phyloP scores from a whole-genome alignment of 2,113 vertebrate species.

The Ciconia boyciana region DNA sequence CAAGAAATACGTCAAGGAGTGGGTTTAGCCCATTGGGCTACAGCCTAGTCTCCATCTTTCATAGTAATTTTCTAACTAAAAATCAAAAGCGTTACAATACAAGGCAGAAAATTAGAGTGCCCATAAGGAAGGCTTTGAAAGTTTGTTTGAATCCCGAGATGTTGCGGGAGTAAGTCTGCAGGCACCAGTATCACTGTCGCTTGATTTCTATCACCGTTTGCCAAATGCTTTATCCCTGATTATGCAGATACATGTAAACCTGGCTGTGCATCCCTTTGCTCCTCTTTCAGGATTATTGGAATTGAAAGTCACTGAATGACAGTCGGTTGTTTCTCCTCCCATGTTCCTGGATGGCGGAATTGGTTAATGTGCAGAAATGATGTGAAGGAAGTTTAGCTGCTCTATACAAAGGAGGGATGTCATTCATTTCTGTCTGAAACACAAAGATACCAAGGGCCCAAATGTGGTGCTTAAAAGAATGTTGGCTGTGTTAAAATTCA shows the following conservation, averaged over 20 bases:
- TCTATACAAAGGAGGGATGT: not conserved
- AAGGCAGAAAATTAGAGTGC: not conserved
- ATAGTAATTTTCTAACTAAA: not conserved
- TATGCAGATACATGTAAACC: not conserved
- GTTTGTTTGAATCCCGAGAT: not conserved
- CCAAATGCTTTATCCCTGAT: not conserved
- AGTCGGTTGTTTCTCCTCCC: not conserved
- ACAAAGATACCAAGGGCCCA: not conserved
- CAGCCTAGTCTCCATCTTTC: not conserved
- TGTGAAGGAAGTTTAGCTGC: not conserved
- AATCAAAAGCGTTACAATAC: not conserved
- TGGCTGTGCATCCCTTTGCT: not conserved
- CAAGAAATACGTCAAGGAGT: not conserved
- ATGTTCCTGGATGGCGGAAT: rapidly evolving
- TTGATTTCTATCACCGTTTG: not conserved
- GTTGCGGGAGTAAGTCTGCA: not conserved
- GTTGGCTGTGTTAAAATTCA: not conserved
- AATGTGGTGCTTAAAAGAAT: not conserved
- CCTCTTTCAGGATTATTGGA: not conserved
- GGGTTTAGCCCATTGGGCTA: not conserved
- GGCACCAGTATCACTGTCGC: not conserved
- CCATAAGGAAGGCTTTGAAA: not conserved
- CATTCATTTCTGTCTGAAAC: not conserved
- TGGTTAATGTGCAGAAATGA: not conserved
- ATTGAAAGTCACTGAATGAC: rapidly evolving